These are phyloP conservation scores for Heliocidaris erythrogramma DNA, from an alignment of 35 echinoderm and acorn worm genomes.

Conservation along the genomic window DNA sequence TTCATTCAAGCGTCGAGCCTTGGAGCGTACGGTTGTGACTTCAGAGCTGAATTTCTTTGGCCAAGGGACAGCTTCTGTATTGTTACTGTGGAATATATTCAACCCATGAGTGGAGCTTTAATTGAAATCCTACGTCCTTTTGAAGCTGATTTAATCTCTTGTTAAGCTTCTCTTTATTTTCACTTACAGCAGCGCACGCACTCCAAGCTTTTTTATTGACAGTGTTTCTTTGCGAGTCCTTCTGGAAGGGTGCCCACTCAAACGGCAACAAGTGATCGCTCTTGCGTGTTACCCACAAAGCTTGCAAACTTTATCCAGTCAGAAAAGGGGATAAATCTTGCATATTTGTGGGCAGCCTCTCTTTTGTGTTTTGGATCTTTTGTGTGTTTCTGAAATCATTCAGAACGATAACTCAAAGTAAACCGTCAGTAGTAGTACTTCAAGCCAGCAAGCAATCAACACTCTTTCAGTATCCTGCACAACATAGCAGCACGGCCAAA, in stretches of 20 bases:
- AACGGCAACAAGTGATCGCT: not conserved
- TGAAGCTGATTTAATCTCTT: not conserved
- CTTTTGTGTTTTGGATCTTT: conserved; percentile 14
- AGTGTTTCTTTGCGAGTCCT: not conserved
- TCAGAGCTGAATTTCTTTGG: not conserved
- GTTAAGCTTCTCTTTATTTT: not conserved
- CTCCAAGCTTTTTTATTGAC: not conserved
- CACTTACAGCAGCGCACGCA: conserved; percentile 6
- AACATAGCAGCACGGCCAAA: not conserved
- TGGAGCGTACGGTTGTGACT: not conserved
- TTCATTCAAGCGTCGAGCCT: not conserved
- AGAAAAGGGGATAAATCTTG: not conserved
- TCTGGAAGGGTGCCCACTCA: conserved; percentile 13
- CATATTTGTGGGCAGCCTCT: not conserved
- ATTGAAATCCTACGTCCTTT: not conserved
- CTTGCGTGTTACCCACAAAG: not conserved
- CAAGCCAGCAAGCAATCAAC: not conserved
- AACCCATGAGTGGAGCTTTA: not conserved
- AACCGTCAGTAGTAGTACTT: not conserved
- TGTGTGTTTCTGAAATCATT: conserved; percentile 18
- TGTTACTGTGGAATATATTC: not conserved
- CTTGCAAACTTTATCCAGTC: not conserved
- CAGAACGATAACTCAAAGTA: not conserved
- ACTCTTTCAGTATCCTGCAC: not conserved
- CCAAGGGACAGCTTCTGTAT: not conserved